Conservation (phyloP, 2,888 invertebrate species). For the Cephus pygmeus region DNA sequence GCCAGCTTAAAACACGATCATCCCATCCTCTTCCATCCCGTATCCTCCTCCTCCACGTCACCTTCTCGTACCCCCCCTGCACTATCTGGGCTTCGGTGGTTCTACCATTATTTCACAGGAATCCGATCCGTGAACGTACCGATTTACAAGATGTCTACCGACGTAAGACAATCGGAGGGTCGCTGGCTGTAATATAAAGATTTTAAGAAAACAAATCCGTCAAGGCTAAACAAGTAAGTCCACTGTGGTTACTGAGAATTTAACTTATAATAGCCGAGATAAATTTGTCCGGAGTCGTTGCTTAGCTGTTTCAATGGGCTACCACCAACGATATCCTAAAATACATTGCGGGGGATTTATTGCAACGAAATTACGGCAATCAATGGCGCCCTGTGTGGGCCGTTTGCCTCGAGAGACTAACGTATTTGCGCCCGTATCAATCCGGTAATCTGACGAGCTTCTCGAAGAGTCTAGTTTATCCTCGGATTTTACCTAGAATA, state of each 20-base stretch:
- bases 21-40: slow-evolving; percentile 9
- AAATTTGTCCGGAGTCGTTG: background rate
- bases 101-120: slow-evolving; percentile 31
- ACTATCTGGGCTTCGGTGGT: slow-evolving; percentile 46
- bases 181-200: background rate
- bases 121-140: slow-evolving; percentile 7
- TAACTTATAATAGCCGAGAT: background rate
- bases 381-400: background rate
- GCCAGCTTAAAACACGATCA: background rate
- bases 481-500: background rate
- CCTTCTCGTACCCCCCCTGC: slow-evolving; percentile 28
- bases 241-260: background rate
- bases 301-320: background rate
- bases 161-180: background rate
- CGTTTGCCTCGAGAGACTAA: background rate
- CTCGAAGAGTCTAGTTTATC: background rate
- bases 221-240: background rate
- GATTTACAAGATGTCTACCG: background rate
- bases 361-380: background rate
- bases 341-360: background rate
- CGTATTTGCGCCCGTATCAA: background rate
- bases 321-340: background rate
- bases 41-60: background rate
- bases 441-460: background rate
- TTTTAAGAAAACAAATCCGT: background rate